These are phyloP conservation scores for Phoeniculus purpureus DNA, from an alignment of 2,797 vertebrate genomes.

Conservation along the genomic window DNA sequence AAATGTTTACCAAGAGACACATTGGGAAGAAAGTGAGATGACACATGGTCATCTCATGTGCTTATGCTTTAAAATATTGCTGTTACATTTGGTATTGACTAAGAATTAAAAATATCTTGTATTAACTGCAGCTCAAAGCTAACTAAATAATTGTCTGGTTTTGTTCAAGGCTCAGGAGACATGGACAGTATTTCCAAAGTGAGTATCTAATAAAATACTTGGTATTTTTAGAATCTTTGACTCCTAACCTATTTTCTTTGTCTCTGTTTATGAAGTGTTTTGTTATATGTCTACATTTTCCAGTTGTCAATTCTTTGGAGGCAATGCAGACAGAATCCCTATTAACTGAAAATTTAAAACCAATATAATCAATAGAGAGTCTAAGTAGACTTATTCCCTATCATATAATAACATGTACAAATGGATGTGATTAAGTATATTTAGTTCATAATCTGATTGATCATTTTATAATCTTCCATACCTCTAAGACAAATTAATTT, in stretches of 20 bases:
- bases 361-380: not conserved
- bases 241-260: not conserved
- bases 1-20: not conserved
- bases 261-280: not conserved
- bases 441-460: not conserved
- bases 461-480: not conserved
- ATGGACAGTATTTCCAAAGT: slow-evolving; percentile 99
- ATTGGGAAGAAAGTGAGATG: not conserved
- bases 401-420: not conserved
- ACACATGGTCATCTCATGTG: not conserved
- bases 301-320: not conserved
- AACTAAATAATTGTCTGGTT: slow-evolving; percentile 51
- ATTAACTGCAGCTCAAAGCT: slow-evolving; percentile 24
- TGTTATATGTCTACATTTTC: not conserved
- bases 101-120: not conserved
- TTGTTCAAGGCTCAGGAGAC: slow-evolving; percentile 91
- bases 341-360: not conserved
- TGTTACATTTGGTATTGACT: not conserved
- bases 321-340: not conserved
- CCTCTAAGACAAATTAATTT: not conserved
- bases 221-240: slow-evolving; percentile 1
- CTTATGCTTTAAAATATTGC: not conserved
- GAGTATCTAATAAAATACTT: slow-evolving; percentile 40
- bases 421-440: not conserved
- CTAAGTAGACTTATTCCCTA: not conserved